phyloP scores from a whole-genome alignment of 2,888 invertebrate species.

The Xanthia togata region DNA sequence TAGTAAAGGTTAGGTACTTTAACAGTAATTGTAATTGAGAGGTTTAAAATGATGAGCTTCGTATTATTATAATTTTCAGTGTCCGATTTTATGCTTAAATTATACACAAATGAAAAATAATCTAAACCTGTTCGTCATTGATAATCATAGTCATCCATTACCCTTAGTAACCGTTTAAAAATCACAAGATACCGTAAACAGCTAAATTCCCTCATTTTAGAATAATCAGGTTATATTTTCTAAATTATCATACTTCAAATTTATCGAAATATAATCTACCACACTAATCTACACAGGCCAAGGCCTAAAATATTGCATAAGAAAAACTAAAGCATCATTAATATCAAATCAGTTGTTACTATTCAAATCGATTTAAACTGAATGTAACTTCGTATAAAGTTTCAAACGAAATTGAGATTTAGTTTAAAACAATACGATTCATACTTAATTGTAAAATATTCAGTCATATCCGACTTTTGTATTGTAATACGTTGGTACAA shows the following conservation, averaged over 20 bases:
- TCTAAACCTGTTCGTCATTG: background rate
- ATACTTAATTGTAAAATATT: constrained; percentile 78
- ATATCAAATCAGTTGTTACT: constrained; percentile 81
- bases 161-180: background rate
- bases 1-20: constrained; percentile 44
- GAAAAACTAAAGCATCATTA: constrained; percentile 80
- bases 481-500: constrained; percentile 84
- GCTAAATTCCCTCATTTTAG: constrained; percentile 3
- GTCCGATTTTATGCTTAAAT: background rate
- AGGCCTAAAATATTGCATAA: constrained; percentile 82
- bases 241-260: constrained; percentile 46
- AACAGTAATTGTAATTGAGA: constrained; percentile 26
- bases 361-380: constrained; percentile 78
- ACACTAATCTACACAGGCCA: constrained; percentile 79
- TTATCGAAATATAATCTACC: constrained; percentile 55
- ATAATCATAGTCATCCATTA: background rate
- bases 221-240: constrained; percentile 42
- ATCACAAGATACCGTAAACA: constrained; percentile 2
- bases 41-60: constrained; percentile 13
- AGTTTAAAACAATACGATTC: constrained; percentile 70
- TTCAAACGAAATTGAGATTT: constrained; percentile 69
- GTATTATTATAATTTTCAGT: background rate
- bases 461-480: constrained; percentile 86
- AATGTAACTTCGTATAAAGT: constrained; percentile 75
- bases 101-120: background rate